Conservation (phyloP, 2,113 vertebrate genomes). For the Podarcis raffonei region DNA sequence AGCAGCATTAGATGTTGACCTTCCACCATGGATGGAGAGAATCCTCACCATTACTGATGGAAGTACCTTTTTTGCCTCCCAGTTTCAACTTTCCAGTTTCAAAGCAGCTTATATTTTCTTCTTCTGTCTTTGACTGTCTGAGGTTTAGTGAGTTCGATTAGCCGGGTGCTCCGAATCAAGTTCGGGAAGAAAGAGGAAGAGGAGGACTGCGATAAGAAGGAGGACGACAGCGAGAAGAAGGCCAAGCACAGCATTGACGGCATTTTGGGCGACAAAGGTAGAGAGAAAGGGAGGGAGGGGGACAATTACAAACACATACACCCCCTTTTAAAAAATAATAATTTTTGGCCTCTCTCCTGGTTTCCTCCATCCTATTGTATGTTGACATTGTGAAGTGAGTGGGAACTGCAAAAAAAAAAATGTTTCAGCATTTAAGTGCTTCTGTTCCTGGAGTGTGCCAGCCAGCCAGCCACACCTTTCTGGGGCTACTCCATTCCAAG, state of each 20-base stretch:
- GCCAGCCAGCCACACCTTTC: background rate
- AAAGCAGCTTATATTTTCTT: conserved; percentile 76
- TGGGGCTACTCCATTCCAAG: background rate
- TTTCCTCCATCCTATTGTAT: background rate
- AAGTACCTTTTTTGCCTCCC: background rate
- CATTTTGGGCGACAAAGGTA: conserved; percentile 99
- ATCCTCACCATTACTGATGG: no score
- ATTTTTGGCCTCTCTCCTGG: background rate
- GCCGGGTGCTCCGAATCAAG: conserved; percentile 98
- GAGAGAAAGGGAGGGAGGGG: conserved; percentile 36
- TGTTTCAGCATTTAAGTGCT: background rate
- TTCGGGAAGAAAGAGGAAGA: conserved; percentile 99
- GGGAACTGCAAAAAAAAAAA: background rate
- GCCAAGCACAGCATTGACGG: conserved; percentile 99
- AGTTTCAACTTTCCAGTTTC: background rate
- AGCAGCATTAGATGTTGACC: no score
- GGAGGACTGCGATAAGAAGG: conserved; percentile 96
- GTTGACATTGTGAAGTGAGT: background rate
- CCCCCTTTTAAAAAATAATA: no score
- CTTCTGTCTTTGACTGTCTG: conserved; percentile 81
- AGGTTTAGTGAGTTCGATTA: conserved; percentile 99
- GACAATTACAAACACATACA: rapidly evolving
- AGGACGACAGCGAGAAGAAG: conserved; percentile 98
- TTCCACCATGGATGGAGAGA: no score
- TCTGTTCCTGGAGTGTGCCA: background rate